phyloP scores from a whole-genome alignment of 2,797 vertebrate genomes.

The Philypnodon macrostomus region DNA sequence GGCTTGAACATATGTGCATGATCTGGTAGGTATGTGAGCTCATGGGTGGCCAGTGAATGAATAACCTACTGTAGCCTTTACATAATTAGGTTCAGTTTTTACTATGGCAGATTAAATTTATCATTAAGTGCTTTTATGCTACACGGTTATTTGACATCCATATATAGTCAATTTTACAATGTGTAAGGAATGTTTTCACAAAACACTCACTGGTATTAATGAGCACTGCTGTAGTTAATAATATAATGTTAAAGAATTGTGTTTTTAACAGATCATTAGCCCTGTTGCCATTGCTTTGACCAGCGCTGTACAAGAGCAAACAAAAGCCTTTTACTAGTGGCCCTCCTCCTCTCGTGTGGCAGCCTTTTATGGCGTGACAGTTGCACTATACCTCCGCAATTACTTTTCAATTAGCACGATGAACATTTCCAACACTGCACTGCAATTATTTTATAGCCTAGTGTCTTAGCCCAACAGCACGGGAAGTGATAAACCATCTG shows the following conservation, averaged over 20 bases:
- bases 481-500: slow-evolving; percentile 85
- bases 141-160: no score
- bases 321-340: slow-evolving; percentile 66
- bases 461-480: slow-evolving; percentile 83
- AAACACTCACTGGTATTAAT: slow-evolving; percentile 42
- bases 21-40: no score
- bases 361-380: slow-evolving; percentile 78
- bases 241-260: slow-evolving; percentile 49
- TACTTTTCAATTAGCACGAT: slow-evolving; percentile 85
- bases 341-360: slow-evolving; percentile 69
- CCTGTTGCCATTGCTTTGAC: slow-evolving; percentile 52
- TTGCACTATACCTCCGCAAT: slow-evolving; percentile 83
- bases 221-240: slow-evolving; percentile 34
- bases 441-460: slow-evolving; percentile 84
- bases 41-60: no score
- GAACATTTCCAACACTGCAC: slow-evolving; percentile 81
- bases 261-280: slow-evolving; percentile 66
- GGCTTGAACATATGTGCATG: no score
- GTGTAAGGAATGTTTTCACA: slow-evolving; percentile 40
- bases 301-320: slow-evolving; percentile 62
- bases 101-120: no score
- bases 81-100: no score
- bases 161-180: slow-evolving; percentile 32
- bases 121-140: no score
- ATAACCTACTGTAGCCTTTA: no score